Conservation (phyloP, 2,797 vertebrate genomes). For the Karalla daura region DNA sequence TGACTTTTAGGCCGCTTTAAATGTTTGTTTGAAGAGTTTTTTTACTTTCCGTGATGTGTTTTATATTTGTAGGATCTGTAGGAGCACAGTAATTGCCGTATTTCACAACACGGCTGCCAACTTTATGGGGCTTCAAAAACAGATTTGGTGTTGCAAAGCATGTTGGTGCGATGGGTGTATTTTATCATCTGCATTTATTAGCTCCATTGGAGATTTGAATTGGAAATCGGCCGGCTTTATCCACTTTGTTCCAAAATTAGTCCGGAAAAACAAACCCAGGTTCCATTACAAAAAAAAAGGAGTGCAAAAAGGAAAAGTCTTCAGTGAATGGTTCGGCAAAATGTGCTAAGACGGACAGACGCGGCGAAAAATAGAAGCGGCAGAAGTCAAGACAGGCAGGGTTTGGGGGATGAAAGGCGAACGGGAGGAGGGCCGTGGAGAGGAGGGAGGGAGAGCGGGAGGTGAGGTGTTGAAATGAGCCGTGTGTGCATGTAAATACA, state of each 20-base stretch:
- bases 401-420: neutral
- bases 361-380: neutral
- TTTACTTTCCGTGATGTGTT: too few relatives aligned
- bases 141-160: neutral
- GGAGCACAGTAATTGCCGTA: too few relatives aligned
- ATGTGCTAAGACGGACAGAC: neutral
- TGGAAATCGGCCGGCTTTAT: neutral
- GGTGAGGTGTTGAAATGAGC: constrained; percentile 46
- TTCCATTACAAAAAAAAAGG: neutral
- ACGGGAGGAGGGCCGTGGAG: neutral
- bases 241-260: neutral
- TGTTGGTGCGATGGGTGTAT: neutral
- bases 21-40: too few relatives aligned
- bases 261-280: neutral
- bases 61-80: too few relatives aligned
- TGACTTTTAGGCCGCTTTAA: too few relatives aligned
- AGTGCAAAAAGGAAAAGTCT: constrained; percentile 4
- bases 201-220: neutral
- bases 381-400: neutral
- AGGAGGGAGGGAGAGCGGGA: constrained; percentile 3
- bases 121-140: too few relatives aligned
- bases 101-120: neutral
- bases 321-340: neutral
- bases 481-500: constrained; percentile 66
- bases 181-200: neutral